Percentiles rank a stretch among this genome's conserved stretches.
These are phyloP conservation scores for Oceanites oceanicus DNA, from an alignment of 2,113 vertebrate genomes.

Conservation along the genomic window DNA sequence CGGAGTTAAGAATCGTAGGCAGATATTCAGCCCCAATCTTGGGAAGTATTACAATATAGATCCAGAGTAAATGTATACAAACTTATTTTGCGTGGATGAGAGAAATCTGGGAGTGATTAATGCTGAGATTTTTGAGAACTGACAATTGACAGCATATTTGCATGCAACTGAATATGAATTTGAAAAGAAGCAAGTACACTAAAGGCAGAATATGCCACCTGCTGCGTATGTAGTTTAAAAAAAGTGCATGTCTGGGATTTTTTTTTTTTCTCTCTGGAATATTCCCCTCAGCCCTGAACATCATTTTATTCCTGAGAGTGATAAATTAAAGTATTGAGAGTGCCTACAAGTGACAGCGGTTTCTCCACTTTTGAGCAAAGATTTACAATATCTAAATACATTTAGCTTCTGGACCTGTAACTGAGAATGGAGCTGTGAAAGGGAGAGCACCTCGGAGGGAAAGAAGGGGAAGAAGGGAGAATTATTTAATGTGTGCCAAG, in stretches of 20 bases:
- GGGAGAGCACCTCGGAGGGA: not conserved
- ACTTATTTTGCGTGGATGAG: not conserved
- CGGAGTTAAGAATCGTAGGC: rapidly evolving
- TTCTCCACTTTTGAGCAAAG: not conserved
- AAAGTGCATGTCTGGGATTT: not conserved
- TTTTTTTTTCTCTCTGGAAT: not conserved
- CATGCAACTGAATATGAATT: not conserved
- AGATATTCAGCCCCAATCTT: not conserved
- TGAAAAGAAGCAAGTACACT: not conserved
- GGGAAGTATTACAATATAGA: not conserved
- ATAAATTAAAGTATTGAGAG: not conserved
- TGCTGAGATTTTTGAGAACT: not conserved
- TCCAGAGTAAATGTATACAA: not conserved
- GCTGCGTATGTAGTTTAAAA: not conserved
- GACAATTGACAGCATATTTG: not conserved
- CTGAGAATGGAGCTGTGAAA: not conserved
- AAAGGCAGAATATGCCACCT: not conserved
- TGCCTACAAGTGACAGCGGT: not conserved
- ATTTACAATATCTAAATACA: not conserved
- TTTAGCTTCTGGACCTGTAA: not conserved
- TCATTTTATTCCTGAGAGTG: not conserved
- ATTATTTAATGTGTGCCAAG: not conserved
- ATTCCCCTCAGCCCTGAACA: not conserved
- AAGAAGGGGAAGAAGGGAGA: not conserved
- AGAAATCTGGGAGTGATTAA: not conserved